A percentile compares a stretch with the other conserved stretches of the same genome.
phyloP scores from a whole-genome alignment of 1,140 invertebrate genomes.

The Hesperophylax magnus region DNA sequence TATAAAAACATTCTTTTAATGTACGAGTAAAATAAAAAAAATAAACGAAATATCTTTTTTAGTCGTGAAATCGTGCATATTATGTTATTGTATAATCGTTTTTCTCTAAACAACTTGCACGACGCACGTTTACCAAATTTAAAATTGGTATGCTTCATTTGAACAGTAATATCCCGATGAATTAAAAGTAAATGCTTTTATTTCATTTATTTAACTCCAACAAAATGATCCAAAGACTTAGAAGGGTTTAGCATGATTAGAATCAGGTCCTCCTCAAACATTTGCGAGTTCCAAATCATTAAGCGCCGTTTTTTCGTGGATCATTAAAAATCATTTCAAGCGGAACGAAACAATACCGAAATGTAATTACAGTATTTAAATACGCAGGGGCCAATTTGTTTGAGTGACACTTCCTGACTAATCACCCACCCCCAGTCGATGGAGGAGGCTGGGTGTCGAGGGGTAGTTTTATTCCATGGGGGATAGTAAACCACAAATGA shows the following conservation, averaged over 20 bases:
- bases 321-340: slow-evolving; percentile 13
- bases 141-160: no score
- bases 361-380: slow-evolving; percentile 6
- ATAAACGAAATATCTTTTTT: no score
- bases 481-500: not conserved
- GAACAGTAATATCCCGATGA: not conserved
- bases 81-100: no score
- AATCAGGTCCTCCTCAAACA: not conserved
- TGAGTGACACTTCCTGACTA: not conserved
- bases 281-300: not conserved
- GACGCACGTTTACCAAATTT: no score
- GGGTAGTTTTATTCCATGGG: not conserved
- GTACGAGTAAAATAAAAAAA: no score
- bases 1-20: no score
- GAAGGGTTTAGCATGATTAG: no score
- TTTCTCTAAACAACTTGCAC: no score
- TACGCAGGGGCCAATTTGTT: not conserved
- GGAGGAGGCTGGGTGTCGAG: not conserved
- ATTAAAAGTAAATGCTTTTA: not conserved
- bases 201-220: not conserved
- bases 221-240: no score
- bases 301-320: slow-evolving; percentile 1
- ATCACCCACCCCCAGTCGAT: not conserved
- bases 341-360: slow-evolving; percentile 8
- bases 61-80: no score